Base-by-base conservation (phyloP, 1,140 invertebrate genomes). In the Vanessa atalanta region DNA sequence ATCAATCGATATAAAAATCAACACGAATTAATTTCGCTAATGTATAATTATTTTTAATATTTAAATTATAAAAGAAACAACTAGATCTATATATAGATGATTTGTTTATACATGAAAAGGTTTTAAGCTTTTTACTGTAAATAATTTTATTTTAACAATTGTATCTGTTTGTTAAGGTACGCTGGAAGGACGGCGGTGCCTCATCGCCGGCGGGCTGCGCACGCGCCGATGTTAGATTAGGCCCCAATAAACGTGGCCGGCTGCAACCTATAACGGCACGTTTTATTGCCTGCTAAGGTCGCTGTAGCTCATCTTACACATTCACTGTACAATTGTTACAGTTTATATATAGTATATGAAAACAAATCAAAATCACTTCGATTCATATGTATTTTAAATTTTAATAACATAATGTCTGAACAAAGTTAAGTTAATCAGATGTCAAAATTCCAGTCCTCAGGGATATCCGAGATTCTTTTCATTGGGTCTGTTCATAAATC, bases 211-310 rank as follows among this genome's bases (percentile, higher is more conserved):
- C 78, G 80, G 77, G 75, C 26, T 31, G 26, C 78, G 80, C 80
- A 82, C 80, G 80, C 80, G 80, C 79, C 79, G 80, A 80, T 82
- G 76, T 69, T 75, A 82, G 80, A 82, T 82, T 82, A 82, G 78
- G 66, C 63, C 65, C 75, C 80, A 80, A 79, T 77, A 79, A 78
- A 82, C 77, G 79, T 77, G 75, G 37, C 73, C 70, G 72, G 73
- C 73, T 77, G 79, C 79, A 77, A 76, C 76, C 78, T 80, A 82
- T 82, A 82, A 82, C 80, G 80, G 80, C 75, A 70, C 76, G 80
- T 70, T 78, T 80, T 75, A 75, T 82, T 78, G 70, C 76, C 72
- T 75, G 69, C 69, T 78, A 78, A 78, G 69, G 76, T 78, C 76
- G 70, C 47, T 64, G 74, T 67, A 47, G 67, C 70, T 76, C 73